Base-by-base conservation (phyloP, 2,113 vertebrate species). In the Leucoraja erinaceus region DNA sequence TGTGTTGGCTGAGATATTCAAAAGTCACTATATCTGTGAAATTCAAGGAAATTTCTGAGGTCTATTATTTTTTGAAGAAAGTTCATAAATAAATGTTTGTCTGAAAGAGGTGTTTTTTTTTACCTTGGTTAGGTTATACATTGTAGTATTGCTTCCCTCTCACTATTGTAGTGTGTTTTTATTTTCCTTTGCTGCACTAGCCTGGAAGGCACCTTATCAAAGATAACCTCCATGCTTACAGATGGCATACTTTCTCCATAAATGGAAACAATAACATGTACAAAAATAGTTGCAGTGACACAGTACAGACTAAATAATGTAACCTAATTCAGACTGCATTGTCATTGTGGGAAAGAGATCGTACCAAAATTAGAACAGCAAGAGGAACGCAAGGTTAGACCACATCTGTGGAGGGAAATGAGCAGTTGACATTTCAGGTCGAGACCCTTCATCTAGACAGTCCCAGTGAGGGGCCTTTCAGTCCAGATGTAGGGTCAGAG, bases 231-330 rank as follows among this genome's bases (percentile, higher is more conserved):
- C 70, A 47, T 95, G 94, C 93, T 94, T 95, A 95, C 94, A 94
- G 94, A 93, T 54, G 93, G 93, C 93, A 93, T 94, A 93, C 93
- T 94, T 95, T 95, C 94, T 3, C 95, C 95, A 95, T 95, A 95
- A 95, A 96, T 78, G 95, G 95, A 0, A 94, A 93, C 76, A 94
- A 93, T 93, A 94, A 93, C 94, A 94, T 95, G 90, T 95, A 94
- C 94, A 94, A 93, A 95, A 96, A 95, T 96, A 96, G 95, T 94
- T 93, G 0, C 33, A 93, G 93, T 95, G 95, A 95, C 95, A 95
- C 95, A 95, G 95, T 95, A 94, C 94, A 94, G 94, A 0, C 0
- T 0, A 75, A 93, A 94, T 94, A 95, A 94, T 66, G 94, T 94
- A 94, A 95, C 94, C 94, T 95, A 94, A 94, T 95, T 94, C 95